Base-by-base conservation (phyloP, 2,888 invertebrate species). In the Hirtodrosophila confusa region DNA sequence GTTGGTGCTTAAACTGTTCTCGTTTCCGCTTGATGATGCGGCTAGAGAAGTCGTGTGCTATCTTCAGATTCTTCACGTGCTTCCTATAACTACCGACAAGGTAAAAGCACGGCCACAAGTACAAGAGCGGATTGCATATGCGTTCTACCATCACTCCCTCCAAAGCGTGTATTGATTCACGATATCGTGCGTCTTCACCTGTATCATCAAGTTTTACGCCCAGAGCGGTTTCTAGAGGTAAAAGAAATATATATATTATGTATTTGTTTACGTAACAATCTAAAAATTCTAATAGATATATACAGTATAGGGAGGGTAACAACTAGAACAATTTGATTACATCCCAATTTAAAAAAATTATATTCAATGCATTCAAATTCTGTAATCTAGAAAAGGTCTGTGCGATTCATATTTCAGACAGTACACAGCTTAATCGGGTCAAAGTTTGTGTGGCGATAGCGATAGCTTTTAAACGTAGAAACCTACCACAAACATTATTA, bases 401-500 rank as follows among this genome's bases (percentile, higher is more conserved):
- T 27, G 27, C 27, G 6, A 27, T 27, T 27, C 27, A 27, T 27
- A 3, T 4, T 27, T 17, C 17, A 17, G 17, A 17, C 17, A 17
- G 17, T 17, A 17, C 17, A 17, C 17, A 17, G 17, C 17, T 17
- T 17, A 17, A 17, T 17, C 17, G 17, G 17, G 17, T 17, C 17
- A 17, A 17, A 17, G 17, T 17, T 17, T 17, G 17, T 17, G 1
- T 17, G 17, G 17, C 17, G 17, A 17, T 17, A 17, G 17, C 17
- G 17, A 17, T 17, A 17, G 17, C 17, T 17, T 17, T 17, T 17
- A n/a, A n/a, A n/a, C n/a, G n/a, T n/a, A n/a, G n/a, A n/a, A n/a
- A 24, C 91, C 87, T 90, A 95, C 95, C 95, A 86, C 95, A 95
- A 66, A 95, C 94, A 31, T 94, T 93, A 85, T 94, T 94, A 0